Percentiles rank a stretch among this genome's conserved stretches.
Evolutionary conservation across 2,888 invertebrate genomes (phyloP).

Genomic region (Acanthosepion esculentum): DNA sequence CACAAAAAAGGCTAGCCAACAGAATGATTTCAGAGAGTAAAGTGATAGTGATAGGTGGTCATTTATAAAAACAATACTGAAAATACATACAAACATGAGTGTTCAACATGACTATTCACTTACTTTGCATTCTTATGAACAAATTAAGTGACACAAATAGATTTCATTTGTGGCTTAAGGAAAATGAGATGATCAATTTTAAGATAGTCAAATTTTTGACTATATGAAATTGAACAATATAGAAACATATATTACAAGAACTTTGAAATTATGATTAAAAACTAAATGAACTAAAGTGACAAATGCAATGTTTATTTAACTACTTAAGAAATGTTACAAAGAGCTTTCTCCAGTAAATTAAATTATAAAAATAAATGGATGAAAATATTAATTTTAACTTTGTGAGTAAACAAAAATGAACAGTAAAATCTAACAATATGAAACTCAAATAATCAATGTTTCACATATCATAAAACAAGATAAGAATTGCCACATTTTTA

Average conservation of each 20-base stretch:
- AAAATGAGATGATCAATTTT: background rate
- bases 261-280: background rate
- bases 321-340: background rate
- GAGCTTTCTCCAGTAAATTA: background rate
- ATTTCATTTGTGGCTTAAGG: background rate
- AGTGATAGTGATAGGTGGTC: background rate
- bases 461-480: background rate
- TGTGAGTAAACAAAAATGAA: background rate
- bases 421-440: background rate
- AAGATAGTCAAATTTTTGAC: background rate
- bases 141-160: background rate
- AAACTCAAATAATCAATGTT: background rate
- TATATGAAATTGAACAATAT: background rate
- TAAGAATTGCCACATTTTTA: background rate
- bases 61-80: background rate
- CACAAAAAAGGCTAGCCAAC: background rate
- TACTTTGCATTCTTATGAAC: background rate
- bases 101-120: background rate
- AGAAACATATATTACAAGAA: background rate
- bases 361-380: background rate
- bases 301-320: background rate
- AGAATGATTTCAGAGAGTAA: background rate
- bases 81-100: conserved; percentile 5
- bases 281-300: background rate
- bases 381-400: background rate